These are phyloP conservation scores for Limonius californicus DNA, from an alignment of 1,140 invertebrate genomes.

Conservation along the genomic window DNA sequence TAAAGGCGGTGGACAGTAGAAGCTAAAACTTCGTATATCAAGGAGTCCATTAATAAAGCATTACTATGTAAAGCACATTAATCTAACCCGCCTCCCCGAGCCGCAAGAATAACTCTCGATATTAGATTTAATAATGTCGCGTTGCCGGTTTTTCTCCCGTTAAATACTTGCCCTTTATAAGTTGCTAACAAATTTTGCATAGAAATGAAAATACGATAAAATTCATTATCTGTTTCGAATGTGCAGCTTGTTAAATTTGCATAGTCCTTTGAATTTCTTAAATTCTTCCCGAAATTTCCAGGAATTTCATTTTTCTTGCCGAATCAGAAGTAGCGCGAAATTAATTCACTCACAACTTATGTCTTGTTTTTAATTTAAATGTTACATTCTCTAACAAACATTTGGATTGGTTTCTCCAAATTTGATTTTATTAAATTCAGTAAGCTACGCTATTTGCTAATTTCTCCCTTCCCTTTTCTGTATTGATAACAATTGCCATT, in stretches of 20 bases:
- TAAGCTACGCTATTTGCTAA: no score
- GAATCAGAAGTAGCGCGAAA: no score
- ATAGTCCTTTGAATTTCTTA: no score
- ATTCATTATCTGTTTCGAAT: conserved; percentile 1
- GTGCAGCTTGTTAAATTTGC: not conserved
- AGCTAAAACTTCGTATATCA: conserved; percentile 1
- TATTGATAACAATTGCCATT: no score
- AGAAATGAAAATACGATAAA: conserved; percentile 1
- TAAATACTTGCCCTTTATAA: not conserved
- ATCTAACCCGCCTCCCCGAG: not conserved
- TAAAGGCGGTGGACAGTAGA: not conserved
- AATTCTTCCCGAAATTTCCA: no score
- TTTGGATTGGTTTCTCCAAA: no score
- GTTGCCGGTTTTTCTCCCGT: not conserved
- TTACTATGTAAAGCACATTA: conserved; percentile 1
- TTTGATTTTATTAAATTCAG: no score
- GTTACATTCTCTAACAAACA: no score
- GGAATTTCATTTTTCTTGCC: no score
- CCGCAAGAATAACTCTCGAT: conserved; percentile 1
- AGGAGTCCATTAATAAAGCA: conserved; percentile 1
- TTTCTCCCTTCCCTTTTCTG: no score
- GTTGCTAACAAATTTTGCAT: not conserved
- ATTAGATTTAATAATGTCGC: conserved; percentile 1
- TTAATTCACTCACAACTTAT: no score
- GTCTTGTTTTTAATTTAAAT: no score